Evolutionary conservation across 1,140 invertebrate genomes (phyloP).

Genomic region (Hylaeus anthracinus): DNA sequence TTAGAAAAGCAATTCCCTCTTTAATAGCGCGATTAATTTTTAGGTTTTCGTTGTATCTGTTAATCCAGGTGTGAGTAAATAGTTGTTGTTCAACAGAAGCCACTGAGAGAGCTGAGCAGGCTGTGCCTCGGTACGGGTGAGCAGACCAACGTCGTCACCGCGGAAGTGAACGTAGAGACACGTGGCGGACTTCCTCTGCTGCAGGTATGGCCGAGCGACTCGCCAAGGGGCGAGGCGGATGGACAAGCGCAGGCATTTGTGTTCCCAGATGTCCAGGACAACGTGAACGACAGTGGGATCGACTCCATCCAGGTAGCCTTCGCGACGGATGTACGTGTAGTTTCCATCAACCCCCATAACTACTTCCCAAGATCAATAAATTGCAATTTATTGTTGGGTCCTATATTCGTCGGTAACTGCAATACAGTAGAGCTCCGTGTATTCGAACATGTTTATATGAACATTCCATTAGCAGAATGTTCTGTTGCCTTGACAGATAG

Average conservation of each 20-base stretch:
- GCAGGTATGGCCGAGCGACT: constrained; percentile 86
- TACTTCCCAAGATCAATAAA: neutral
- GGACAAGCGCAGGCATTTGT: constrained; percentile 86
- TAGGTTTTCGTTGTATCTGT: too few relatives aligned
- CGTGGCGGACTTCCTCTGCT: constrained; percentile 82
- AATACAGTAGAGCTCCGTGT: too few relatives aligned
- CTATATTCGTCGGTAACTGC: too few relatives aligned
- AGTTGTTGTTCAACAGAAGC: constrained; percentile 77
- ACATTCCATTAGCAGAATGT: too few relatives aligned
- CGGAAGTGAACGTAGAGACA: constrained; percentile 72
- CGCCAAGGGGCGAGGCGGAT: constrained; percentile 85
- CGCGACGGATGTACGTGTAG: neutral
- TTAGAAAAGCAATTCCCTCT: too few relatives aligned
- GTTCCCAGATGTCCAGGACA: constrained; percentile 80
- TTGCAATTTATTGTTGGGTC: too few relatives aligned
- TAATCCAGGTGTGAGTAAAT: too few relatives aligned
- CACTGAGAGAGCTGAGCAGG: constrained; percentile 82
- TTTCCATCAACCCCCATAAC: neutral
- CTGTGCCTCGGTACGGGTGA: constrained; percentile 81
- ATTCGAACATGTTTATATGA: too few relatives aligned
- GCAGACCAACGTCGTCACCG: constrained; percentile 70
- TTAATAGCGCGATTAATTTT: too few relatives aligned
- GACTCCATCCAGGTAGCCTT: constrained; percentile 84
- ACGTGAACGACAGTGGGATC: constrained; percentile 82
- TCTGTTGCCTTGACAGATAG: too few relatives aligned